Base-by-base conservation (phyloP, 2,888 invertebrate species). In the Pseudanteris insignis region DNA sequence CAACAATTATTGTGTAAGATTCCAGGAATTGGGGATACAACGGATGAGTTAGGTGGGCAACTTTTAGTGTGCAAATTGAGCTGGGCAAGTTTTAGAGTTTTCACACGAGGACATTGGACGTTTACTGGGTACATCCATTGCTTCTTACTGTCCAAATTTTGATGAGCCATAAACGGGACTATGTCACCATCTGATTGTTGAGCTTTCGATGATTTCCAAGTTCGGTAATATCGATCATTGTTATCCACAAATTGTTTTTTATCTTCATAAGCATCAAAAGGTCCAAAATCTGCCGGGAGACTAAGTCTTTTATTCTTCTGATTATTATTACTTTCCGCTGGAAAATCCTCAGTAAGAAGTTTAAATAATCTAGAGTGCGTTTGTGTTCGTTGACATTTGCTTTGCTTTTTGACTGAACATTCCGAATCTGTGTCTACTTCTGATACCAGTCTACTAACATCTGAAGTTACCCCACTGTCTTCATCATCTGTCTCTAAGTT, bases 331-430 rank as follows among this genome's bases (percentile, higher is more conserved):
- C 53, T 8, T 5, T 58, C 33, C 25, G 32, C 40, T 14, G 58
- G 58, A 13, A 58, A 65, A 67, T 85, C 86, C 36, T 86, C 86
- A 74, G 86, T 88, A 12, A 89, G 76, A 8, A 89, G 77, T 68
- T 86, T 86, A 68, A 88, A 89, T 11, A 89, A 79, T 63, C 89
- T 82, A 30, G 89, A 89, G 78, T 89, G 89, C 26, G 89, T 89
- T 25, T 88, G 86, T 2, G 89, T 88, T 41, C 89, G 81, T 74
- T 88, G 86, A 72, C 88, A 89, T 53, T 84, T 83, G 7, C 83
- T 84, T 72, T 84, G 81, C 67, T 85, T 86, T 25, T 81, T 82
- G 12, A 84, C 71, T 63, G 86, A 82, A 61, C 82, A 82, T 57
- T 88, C 88, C 0, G 85, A 83, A 68, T 88, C 87, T 0, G 85